Evolutionary conservation across 2,113 vertebrate genomes (phyloP).

Genomic region (Oophaga pumilio): DNA sequence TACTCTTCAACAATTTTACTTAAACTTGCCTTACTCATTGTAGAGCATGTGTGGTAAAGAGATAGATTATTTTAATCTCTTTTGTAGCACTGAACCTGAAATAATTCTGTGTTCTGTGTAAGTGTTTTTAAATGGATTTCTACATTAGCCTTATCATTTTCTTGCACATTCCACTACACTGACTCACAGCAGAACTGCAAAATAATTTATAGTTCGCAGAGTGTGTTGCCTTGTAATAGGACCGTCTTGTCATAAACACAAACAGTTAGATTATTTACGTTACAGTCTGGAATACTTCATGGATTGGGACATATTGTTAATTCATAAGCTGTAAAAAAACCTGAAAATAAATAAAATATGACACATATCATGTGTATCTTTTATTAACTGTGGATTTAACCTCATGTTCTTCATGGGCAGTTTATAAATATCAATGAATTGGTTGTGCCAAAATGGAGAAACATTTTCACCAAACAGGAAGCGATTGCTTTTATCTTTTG

Average conservation of each 20-base stretch:
- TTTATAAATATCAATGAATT: slow-evolving; percentile 30
- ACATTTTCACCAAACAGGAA: slow-evolving; percentile 6
- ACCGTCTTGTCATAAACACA: slow-evolving; percentile 42
- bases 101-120: slow-evolving; percentile 51
- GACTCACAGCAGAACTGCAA: slow-evolving; percentile 35
- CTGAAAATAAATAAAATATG: background rate
- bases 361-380: background rate
- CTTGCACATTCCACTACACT: slow-evolving; percentile 49
- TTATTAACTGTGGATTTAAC: background rate
- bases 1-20: slow-evolving; percentile 43
- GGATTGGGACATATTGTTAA: background rate
- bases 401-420: background rate
- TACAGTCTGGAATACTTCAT: slow-evolving; percentile 9
- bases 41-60: slow-evolving; percentile 44
- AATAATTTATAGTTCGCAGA: slow-evolving; percentile 45
- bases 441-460: slow-evolving; percentile 1
- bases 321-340: background rate
- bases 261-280: slow-evolving; percentile 35
- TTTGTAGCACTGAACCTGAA: slow-evolving; percentile 52
- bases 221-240: slow-evolving; percentile 35
- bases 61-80: slow-evolving; percentile 56
- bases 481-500: slow-evolving; percentile 32
- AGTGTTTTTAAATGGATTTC: slow-evolving; percentile 56
- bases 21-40: slow-evolving; percentile 22
- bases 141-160: slow-evolving; percentile 53